Base-by-base conservation (phyloP, 2,888 invertebrate species). In the Criorhina ranunculi region DNA sequence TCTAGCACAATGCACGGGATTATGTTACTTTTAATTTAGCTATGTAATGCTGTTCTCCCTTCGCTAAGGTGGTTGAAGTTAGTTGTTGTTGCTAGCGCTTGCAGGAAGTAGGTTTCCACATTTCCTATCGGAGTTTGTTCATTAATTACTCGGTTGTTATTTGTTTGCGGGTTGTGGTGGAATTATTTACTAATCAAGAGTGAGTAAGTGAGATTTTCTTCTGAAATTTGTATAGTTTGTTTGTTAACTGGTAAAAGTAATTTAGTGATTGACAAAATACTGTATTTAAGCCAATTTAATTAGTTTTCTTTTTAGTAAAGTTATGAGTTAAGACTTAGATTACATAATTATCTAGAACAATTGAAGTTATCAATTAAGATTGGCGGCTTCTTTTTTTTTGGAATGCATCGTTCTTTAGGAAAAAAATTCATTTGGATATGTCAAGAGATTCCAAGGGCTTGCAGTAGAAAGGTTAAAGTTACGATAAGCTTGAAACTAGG, bases 101-200 rank as follows among this genome's bases (percentile, higher is more conserved):
- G 80, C 80, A 85, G 85, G 85, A 85, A 85, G 80, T 80, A 51
- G 75, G 59, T 37, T 85, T 80, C 75, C 46, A 80, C 75, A 80
- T 75, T 85, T 85, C 75, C 75, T 85, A 85, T 85, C 80, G 73
- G 35, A 73, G 79, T 85, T 85, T 70, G 70, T 80, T 80, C 69
- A 85, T 75, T 85, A 75, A 70, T 85, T 85, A 69, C 59, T 85
- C 73, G 73, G 55, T 73, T 70, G 62, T 70, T 76, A 69, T 76
- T 76, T 75, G 40, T 53, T 72, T 49, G 69, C 64, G 69, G 62
- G 51, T 55, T 57, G 49, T 19, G 29, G 46, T 77, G 46, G 60
- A 76, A 69, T 76, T 81, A 62, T 69, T 59, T 70, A 75, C 51
- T 60, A 70, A 75, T 67, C 73, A 62, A 73, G 64, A 70, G 80